Evolutionary conservation across 1,140 invertebrate species (phyloP).

Genomic region (Magallana ariakensis): DNA sequence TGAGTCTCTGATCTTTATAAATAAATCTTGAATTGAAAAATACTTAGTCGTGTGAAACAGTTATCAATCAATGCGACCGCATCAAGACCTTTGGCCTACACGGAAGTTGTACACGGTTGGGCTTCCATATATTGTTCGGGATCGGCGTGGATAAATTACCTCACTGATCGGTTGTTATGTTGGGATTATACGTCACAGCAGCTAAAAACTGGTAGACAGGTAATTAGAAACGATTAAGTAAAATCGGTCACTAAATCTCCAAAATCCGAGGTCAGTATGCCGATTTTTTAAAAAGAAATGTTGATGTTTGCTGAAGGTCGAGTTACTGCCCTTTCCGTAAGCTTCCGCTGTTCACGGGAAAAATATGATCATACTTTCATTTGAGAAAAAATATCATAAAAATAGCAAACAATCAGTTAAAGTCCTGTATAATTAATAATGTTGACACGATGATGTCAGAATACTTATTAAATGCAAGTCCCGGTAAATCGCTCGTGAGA

Average conservation of each 20-base stretch:
- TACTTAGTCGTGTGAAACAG: too few species aligned
- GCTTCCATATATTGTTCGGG: not conserved
- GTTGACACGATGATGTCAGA: too few species aligned
- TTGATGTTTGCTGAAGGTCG: not conserved
- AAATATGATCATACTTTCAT: too few species aligned
- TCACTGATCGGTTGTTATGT: not conserved
- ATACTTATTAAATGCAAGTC: not conserved
- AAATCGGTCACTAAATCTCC: not conserved
- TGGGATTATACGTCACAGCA: not conserved
- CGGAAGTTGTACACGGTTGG: not conserved
- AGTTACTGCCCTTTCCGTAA: not conserved
- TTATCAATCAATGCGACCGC: too few species aligned
- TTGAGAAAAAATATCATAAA: too few species aligned
- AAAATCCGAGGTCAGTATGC: conserved; percentile 13
- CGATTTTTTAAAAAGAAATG: not conserved
- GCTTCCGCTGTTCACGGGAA: too few species aligned
- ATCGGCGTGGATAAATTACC: not conserved
- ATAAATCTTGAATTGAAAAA: too few species aligned
- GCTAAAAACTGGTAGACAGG: not conserved
- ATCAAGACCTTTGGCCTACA: not conserved
- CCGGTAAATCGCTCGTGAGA: not conserved
- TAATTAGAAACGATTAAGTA: not conserved
- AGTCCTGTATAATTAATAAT: too few species aligned
- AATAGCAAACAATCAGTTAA: too few species aligned
- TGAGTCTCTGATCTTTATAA: too few species aligned